Percentiles rank a stretch among this genome's conserved stretches.
These are phyloP conservation scores for Meloidogyne hapla DNA, from an alignment of 1,140 invertebrate genomes.

Conservation along the genomic window DNA sequence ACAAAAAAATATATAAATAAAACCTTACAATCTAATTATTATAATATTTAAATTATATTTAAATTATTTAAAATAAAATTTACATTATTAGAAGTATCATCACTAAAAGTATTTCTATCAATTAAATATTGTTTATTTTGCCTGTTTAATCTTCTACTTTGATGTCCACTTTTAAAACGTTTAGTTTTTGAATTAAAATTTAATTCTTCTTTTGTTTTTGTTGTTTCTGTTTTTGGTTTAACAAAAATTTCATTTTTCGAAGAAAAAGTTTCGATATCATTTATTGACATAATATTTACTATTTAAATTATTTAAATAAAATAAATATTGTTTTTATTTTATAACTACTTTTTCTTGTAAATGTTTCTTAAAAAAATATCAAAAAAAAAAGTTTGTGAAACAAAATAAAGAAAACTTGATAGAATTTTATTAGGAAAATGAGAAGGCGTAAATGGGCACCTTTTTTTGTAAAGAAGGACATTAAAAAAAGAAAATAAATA, in stretches of 20 bases:
- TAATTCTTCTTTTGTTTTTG: neutral
- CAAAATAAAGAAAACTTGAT: neutral
- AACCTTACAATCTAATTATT: too few species aligned
- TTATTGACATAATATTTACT: neutral
- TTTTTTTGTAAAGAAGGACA: neutral
- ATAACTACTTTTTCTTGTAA: too few species aligned
- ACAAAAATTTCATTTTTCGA: neutral
- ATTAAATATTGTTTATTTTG: too few species aligned
- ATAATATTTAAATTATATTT: too few species aligned
- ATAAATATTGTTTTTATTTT: too few species aligned
- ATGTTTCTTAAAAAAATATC: too few species aligned
- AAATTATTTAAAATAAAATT: too few species aligned
- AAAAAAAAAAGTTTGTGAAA: neutral
- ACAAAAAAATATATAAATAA: too few species aligned
- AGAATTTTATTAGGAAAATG: neutral
- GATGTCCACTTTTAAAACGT: neutral
- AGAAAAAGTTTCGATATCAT: neutral
- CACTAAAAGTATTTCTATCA: too few species aligned
- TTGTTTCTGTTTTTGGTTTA: neutral
- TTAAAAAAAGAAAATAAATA: neutral
- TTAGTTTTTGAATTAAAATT: neutral
- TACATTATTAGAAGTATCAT: too few species aligned
- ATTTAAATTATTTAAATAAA: neutral
- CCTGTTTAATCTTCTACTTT: neutral
- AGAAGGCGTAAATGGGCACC: constrained; percentile 2